Percentiles rank a stretch among this genome's conserved stretches.
Conservation (phyloP, 2,888 invertebrate species). For the Drosophila pegasa region DNA sequence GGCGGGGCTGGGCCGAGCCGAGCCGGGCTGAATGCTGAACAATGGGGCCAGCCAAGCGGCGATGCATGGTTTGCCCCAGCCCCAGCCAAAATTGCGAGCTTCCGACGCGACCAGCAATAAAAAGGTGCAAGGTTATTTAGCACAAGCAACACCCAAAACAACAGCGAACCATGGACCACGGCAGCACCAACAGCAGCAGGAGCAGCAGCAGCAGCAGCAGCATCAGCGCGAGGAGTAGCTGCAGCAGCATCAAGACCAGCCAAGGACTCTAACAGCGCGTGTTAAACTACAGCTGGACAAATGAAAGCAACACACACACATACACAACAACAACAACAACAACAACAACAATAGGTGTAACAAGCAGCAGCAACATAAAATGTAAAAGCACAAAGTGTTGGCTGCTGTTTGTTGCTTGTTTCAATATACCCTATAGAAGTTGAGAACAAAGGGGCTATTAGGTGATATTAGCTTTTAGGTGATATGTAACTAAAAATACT, state of each 20-base stretch:
- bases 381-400: conserved; percentile 72
- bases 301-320: conserved; percentile 63
- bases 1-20: neutral
- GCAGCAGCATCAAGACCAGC: conserved; percentile 29
- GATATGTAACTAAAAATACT: neutral
- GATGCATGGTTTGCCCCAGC: conserved; percentile 51
- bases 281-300: conserved; percentile 76
- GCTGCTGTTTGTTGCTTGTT: conserved; percentile 39
- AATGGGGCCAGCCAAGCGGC: conserved; percentile 38
- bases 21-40: neutral
- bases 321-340: conserved; percentile 13
- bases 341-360: conserved; percentile 61
- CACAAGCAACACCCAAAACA: conserved; percentile 67
- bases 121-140: conserved; percentile 81
- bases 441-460: neutral
- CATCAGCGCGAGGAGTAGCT: conserved; percentile 37
- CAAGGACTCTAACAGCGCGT: conserved; percentile 58
- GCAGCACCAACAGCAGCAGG: conserved; percentile 26
- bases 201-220: conserved; percentile 9
- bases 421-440: conserved; percentile 31
- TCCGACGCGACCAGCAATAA: conserved; percentile 78
- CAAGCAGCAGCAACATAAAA: conserved; percentile 67
- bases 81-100: conserved; percentile 70
- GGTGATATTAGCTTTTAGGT: neutral
- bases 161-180: conserved; percentile 10